phyloP scores from a whole-genome alignment of 2,797 vertebrate genomes.

The Anabacerthia variegaticeps region DNA sequence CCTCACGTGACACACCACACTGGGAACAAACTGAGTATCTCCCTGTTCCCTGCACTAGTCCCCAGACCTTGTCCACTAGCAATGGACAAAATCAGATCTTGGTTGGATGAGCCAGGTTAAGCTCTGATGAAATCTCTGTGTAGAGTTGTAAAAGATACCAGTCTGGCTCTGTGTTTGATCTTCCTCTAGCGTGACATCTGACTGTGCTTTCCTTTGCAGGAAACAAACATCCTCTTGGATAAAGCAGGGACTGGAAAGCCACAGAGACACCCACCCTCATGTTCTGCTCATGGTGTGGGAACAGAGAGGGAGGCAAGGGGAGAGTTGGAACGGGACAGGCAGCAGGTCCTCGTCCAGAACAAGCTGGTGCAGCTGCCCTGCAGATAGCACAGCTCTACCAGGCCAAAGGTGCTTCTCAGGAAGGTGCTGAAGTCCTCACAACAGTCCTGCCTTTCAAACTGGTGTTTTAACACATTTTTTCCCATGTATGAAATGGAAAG shows the following conservation, averaged over 20 bases:
- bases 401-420: background rate
- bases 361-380: background rate
- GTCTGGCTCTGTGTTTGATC: background rate
- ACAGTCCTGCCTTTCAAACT: background rate
- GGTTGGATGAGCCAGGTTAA: background rate
- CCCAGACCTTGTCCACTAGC: background rate
- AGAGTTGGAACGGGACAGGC: accelerated
- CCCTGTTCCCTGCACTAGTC: background rate
- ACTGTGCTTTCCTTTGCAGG: background rate
- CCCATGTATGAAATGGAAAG: background rate
- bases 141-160: background rate
- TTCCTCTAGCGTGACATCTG: background rate
- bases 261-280: background rate
- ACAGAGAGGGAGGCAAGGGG: background rate
- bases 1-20: background rate
- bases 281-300: background rate
- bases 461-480: background rate
- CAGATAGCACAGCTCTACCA: accelerated
- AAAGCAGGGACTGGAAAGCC: background rate
- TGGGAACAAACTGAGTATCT: background rate
- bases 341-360: background rate
- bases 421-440: background rate
- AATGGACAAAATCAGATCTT: background rate
- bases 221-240: constrained; percentile 32
- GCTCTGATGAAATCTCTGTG: background rate